phyloP scores from a whole-genome alignment of 2,797 vertebrate genomes.

The Vipera latastei region DNA sequence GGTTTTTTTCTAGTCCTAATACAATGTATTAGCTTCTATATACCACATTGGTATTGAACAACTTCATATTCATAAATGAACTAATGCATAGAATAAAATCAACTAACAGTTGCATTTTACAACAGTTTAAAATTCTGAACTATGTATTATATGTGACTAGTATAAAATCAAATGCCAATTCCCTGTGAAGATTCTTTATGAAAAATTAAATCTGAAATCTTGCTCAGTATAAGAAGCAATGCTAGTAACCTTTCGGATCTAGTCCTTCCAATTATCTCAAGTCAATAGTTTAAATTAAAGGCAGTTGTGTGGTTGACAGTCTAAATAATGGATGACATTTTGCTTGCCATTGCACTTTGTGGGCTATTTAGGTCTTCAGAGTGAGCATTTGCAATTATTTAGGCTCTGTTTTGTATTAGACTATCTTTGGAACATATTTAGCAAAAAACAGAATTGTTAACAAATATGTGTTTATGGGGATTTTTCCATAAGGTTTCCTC shows the following conservation, averaged over 20 bases:
- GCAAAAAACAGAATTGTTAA: not conserved
- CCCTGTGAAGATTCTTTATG: not conserved
- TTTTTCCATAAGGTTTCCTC: not conserved
- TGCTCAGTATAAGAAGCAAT: not conserved
- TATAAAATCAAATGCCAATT: not conserved
- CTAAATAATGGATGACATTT: not conserved
- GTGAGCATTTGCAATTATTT: not conserved
- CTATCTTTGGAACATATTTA: not conserved
- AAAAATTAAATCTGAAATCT: not conserved
- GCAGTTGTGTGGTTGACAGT: not conserved
- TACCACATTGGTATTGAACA: not conserved
- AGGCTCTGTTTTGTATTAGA: not conserved
- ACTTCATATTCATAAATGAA: not conserved
- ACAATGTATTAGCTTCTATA: not conserved
- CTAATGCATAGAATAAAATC: not conserved
- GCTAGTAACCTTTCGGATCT: not conserved
- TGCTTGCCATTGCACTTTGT: not conserved
- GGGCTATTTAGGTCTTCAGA: not conserved
- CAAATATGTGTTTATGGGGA: not conserved
- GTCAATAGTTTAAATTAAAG: not conserved
- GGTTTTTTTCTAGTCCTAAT: not conserved
- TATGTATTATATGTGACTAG: not conserved
- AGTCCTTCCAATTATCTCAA: not conserved
- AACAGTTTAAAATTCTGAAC: not conserved
- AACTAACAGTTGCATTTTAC: not conserved